phyloP scores from a whole-genome alignment of 2,113 vertebrate genomes.

The Sporophila hypoxantha region DNA sequence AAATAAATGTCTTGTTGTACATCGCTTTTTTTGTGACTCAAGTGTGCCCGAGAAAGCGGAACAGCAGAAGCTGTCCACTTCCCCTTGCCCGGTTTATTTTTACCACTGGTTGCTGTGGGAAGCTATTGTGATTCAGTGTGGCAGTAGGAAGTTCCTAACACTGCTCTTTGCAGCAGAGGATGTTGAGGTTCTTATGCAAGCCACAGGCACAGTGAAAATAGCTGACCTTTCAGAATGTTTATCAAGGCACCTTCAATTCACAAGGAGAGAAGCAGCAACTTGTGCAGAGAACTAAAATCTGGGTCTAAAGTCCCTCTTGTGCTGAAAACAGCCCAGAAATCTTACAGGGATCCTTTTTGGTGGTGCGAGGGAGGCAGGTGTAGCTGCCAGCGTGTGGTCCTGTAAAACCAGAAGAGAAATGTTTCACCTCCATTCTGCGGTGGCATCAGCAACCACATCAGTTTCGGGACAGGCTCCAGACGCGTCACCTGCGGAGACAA shows the following conservation, averaged over 20 bases:
- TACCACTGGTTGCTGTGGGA: slow-evolving; percentile 42
- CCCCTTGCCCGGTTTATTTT: slow-evolving; percentile 45
- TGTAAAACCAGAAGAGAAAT: not conserved
- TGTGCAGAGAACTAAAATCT: not conserved
- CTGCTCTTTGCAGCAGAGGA: slow-evolving; percentile 35
- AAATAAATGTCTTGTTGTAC: not conserved
- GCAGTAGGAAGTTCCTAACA: slow-evolving; percentile 37
- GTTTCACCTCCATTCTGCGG: not conserved
- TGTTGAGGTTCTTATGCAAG: slow-evolving; percentile 48
- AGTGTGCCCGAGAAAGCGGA: slow-evolving; percentile 39
- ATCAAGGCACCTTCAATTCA: not conserved
- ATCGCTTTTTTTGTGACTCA: slow-evolving; percentile 13
- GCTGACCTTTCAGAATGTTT: slow-evolving; percentile 48
- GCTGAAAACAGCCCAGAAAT: not conserved
- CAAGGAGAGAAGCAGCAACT: not conserved
- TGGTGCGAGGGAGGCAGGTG: not conserved
- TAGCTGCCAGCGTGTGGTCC: not conserved
- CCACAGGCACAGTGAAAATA: slow-evolving; percentile 24
- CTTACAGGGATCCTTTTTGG: not conserved
- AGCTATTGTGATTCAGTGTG: slow-evolving; percentile 51
- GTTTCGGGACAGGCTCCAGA: not conserved
- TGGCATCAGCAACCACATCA: not conserved
- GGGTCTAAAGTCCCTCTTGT: not conserved
- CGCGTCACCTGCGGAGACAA: not conserved
- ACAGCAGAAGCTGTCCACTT: slow-evolving; percentile 40